phyloP scores from a whole-genome alignment of 2,113 vertebrate genomes.

The Athene noctua region DNA sequence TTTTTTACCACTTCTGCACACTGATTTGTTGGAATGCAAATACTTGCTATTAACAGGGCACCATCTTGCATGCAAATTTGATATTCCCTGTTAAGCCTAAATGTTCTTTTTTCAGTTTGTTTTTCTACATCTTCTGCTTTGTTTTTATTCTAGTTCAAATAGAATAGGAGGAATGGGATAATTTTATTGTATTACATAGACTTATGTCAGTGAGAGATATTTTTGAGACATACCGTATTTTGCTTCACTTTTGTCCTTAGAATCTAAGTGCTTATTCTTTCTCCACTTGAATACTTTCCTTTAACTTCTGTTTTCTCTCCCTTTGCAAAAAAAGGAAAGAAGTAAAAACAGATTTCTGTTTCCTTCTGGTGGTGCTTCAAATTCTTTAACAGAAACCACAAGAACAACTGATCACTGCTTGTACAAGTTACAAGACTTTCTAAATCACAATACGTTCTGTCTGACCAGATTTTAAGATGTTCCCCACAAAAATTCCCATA shows the following conservation, averaged over 20 bases:
- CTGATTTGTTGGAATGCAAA: not conserved
- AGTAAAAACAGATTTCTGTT: not conserved
- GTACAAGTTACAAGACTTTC: not conserved
- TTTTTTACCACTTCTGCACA: not conserved
- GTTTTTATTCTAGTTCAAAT: not conserved
- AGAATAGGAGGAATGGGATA: not conserved
- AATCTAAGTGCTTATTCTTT: not conserved
- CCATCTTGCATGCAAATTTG: not conserved
- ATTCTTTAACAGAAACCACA: not conserved
- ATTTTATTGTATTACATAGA: not conserved
- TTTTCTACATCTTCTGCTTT: not conserved
- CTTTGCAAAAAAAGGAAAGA: not conserved
- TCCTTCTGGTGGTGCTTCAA: not conserved
- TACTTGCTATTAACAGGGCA: not conserved
- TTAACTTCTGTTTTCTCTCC: not conserved
- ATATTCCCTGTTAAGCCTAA: not conserved
- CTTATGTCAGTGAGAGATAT: not conserved
- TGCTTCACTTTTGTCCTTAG: not conserved
- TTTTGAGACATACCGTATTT: not conserved
- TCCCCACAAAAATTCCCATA: not conserved
- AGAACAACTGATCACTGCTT: not conserved
- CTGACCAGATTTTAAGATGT: not conserved
- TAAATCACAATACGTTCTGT: not conserved
- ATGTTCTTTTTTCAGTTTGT: not conserved
- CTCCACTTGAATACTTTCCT: not conserved